Evolutionary conservation across 2,113 vertebrate genomes (phyloP).

Genomic region (Cariama cristata): DNA sequence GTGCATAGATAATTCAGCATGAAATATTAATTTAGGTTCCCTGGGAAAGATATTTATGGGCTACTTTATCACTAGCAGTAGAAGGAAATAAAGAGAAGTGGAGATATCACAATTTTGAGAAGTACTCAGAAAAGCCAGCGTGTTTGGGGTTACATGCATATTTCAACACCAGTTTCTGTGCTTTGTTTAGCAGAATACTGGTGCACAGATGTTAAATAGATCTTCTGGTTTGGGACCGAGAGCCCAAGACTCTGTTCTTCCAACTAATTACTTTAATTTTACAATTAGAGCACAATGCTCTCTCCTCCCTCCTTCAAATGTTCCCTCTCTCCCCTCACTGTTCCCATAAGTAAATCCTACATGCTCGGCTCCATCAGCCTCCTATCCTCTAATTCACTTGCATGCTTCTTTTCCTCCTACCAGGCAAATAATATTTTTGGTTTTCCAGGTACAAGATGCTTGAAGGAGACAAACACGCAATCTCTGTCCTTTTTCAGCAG

Average conservation of each 20-base stretch:
- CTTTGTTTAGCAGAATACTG: slow-evolving; percentile 24
- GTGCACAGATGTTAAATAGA: slow-evolving; percentile 38
- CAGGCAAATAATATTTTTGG: not conserved
- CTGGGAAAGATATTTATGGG: not conserved
- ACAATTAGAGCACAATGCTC: slow-evolving; percentile 24
- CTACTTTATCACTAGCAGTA: not conserved
- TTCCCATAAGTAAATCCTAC: not conserved
- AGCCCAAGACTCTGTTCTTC: slow-evolving; percentile 17
- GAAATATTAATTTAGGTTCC: not conserved
- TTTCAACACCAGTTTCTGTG: not conserved
- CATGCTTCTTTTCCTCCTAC: not conserved
- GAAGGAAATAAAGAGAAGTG: not conserved
- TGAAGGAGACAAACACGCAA: not conserved
- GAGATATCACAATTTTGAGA: not conserved
- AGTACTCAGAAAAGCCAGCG: not conserved
- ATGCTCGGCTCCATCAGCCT: not conserved
- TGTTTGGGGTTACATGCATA: not conserved
- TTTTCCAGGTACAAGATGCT: not conserved
- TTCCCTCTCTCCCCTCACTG: not conserved
- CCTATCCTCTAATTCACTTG: not conserved
- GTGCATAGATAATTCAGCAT: not conserved
- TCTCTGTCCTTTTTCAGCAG: not conserved
- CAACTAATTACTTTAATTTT: slow-evolving; percentile 35
- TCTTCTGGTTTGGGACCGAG: slow-evolving; percentile 4
- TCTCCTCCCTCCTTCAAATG: not conserved